Conservation (phyloP, 2,797 vertebrate species). For the Heliangelus exortis region DNA sequence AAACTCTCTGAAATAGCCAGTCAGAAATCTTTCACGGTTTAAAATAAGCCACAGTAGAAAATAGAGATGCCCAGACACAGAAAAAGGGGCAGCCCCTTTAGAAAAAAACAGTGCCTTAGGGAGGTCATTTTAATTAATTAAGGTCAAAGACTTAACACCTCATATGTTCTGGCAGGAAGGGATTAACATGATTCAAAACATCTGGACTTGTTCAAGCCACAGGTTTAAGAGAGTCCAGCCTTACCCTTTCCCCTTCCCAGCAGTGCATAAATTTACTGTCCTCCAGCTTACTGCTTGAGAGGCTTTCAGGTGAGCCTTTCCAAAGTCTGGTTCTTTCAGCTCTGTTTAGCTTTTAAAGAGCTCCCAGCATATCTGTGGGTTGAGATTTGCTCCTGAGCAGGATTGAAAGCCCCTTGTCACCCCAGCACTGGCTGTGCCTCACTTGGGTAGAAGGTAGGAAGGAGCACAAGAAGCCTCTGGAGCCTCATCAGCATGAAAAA, state of each 20-base stretch:
- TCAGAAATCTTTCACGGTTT: constrained; percentile 23
- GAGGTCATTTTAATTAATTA: constrained; percentile 50
- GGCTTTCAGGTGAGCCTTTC: constrained; percentile 17
- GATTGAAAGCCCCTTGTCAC: accelerated
- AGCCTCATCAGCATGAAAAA: background rate
- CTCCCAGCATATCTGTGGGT: background rate
- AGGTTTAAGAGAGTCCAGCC: background rate
- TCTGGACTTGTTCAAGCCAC: constrained; percentile 12
- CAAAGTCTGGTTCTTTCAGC: background rate
- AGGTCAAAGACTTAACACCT: background rate
- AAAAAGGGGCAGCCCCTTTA: background rate
- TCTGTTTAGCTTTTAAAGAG: background rate
- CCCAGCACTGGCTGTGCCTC: background rate
- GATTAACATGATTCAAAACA: constrained; percentile 32
- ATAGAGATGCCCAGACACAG: background rate
- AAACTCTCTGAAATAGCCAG: background rate
- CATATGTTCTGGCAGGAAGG: background rate
- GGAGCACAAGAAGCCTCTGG: background rate
- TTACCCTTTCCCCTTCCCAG: constrained; percentile 15
- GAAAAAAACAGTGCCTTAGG: background rate
- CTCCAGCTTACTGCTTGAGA: background rate
- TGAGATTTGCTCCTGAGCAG: background rate
- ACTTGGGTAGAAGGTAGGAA: background rate
- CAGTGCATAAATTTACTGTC: constrained; percentile 30
- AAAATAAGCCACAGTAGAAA: constrained; percentile 23